Evolutionary conservation across 2,113 vertebrate species (phyloP), one percentile per base, ranked within the genome.

Genomic region (Rhea americana): DNA sequence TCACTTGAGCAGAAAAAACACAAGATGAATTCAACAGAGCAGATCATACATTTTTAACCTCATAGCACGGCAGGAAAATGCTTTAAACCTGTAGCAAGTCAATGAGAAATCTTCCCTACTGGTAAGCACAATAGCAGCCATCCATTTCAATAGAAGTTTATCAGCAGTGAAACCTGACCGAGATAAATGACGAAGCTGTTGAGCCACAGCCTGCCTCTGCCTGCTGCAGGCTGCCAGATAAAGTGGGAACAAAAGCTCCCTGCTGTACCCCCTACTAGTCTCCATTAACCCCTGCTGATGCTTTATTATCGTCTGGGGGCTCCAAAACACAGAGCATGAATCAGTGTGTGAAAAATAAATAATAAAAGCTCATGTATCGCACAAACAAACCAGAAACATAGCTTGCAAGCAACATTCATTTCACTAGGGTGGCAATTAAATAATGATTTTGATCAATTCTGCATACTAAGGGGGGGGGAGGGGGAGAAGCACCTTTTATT

Each of bases 211-310:
- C 85, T 95, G 91, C 90, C 97, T 96, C 85, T 95, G 92, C 86
- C 96, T 96, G 97, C 96, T 97, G 93, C 91, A 95, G 91, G 84
- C 96, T 97, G 95, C 96, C 97, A 97, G 97, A 97, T 95, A 97
- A 98, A 97, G 95, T 45, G 83, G 95, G 96, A 96, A 97, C 95
- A 97, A 97, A 97, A 94, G 91, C 80, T 90, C 95, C 96, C 95
- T 85, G 90, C 95, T 94, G 94, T 85, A 94, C 94, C 94, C 77
- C 90, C 92, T 68, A 92, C 93, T 86, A 94, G 88, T 82, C 90
- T 89, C 96, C 96, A 97, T 97, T 97, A 97, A 97, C 96, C 95
- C 96, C 95, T 90, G 93, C 95, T 93, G 96, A 94, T 95, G 93
- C 95, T 96, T 97, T 96, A 97, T 97, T 95, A 97, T 90, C 78